phyloP scores from a whole-genome alignment of 2,888 invertebrate genomes.

The Cylindroiulus punctatus region DNA sequence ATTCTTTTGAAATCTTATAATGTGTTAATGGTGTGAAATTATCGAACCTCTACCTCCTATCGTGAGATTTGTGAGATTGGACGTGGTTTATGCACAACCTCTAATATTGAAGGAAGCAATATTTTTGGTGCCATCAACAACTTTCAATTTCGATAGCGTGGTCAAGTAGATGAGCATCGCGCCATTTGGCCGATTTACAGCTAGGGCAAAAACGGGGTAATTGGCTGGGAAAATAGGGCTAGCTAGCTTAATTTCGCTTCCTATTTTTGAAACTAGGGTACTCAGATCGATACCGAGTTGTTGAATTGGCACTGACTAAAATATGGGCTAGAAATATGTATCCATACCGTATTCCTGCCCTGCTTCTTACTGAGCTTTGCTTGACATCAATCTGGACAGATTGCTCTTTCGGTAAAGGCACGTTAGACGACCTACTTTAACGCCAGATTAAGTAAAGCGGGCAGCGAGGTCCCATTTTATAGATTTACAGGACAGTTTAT shows the following conservation, averaged over 20 bases:
- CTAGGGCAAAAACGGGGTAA: constrained; percentile 35
- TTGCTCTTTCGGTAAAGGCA: background rate
- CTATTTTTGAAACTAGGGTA: background rate
- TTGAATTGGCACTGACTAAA: constrained; percentile 25
- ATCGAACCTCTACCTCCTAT: too few relatives aligned
- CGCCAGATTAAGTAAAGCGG: background rate
- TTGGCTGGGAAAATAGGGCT: constrained; percentile 18
- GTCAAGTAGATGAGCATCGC: constrained; percentile 19
- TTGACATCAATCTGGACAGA: background rate
- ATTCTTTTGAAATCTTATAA: too few relatives aligned
- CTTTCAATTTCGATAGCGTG: constrained; percentile 9
- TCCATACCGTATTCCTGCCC: background rate
- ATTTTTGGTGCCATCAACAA: background rate
- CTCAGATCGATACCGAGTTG: background rate
- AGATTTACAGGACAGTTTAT: background rate
- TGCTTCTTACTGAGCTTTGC: background rate
- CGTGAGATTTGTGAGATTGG: too few relatives aligned
- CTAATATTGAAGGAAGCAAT: background rate
- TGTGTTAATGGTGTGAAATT: too few relatives aligned
- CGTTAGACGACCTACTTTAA: constrained; percentile 39
- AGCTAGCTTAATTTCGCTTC: constrained; percentile 26
- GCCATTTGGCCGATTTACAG: constrained; percentile 20
- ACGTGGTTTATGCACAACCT: too few relatives aligned
- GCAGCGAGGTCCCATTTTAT: background rate
- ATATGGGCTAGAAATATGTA: constrained; percentile 15